Conservation (phyloP, 2,797 vertebrate genomes). For the Botia kubotai region DNA sequence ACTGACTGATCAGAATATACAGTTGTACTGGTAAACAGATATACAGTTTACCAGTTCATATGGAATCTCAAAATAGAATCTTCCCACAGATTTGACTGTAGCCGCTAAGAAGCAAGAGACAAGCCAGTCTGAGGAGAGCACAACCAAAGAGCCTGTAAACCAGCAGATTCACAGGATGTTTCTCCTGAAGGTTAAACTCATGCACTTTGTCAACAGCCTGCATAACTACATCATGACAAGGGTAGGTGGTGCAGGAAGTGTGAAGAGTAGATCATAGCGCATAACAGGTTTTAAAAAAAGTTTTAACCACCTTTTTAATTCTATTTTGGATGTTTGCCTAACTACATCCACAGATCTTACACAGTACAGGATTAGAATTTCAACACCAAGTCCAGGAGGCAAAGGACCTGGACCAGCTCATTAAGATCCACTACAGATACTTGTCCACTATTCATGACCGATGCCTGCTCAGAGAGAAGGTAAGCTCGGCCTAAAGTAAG, state of each 20-base stretch:
- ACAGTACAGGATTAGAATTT: slow-evolving; percentile 97
- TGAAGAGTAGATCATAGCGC: not conserved
- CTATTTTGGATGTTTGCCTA: not conserved
- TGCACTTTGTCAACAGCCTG: slow-evolving; percentile 99
- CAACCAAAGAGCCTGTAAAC: slow-evolving; percentile 75
- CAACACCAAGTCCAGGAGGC: slow-evolving; percentile 98
- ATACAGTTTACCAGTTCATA: slow-evolving; percentile 14
- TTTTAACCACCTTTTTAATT: too few relatives aligned
- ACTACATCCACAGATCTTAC: slow-evolving; percentile 85
- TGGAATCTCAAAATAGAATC: slow-evolving; percentile 7
- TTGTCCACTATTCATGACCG: slow-evolving; percentile 97
- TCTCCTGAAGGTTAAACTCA: slow-evolving; percentile 94
- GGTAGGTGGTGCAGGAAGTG: slow-evolving; percentile 73
- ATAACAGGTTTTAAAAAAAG: too few relatives aligned
- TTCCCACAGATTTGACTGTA: slow-evolving; percentile 80
- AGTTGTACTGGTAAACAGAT: too few relatives aligned
- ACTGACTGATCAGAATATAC: too few relatives aligned
- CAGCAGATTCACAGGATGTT: slow-evolving; percentile 97
- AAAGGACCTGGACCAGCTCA: slow-evolving; percentile 96
- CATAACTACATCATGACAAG: slow-evolving; percentile 99
- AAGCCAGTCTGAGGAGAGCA: slow-evolving; percentile 70
- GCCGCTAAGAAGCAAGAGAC: slow-evolving; percentile 79
- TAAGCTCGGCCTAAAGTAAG: slow-evolving; percentile 58
- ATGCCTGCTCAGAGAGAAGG: slow-evolving; percentile 96
- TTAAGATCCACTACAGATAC: slow-evolving; percentile 98